Evolutionary conservation across 2,113 vertebrate genomes (phyloP).

Genomic region (Macaca mulatta): DNA sequence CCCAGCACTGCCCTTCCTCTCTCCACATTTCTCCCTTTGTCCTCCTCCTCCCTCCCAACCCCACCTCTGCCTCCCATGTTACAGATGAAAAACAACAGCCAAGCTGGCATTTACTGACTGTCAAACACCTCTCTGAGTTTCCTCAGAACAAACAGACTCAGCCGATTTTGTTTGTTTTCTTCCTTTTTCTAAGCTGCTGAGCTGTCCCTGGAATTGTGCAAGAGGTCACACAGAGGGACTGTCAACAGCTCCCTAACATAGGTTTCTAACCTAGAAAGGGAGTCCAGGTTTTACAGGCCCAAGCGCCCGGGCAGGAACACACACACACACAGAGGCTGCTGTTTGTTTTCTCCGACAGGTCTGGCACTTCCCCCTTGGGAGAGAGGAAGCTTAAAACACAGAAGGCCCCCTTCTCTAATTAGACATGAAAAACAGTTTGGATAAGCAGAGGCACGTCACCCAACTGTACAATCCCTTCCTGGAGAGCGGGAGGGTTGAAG

Average conservation of each 20-base stretch:
- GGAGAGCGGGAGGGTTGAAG: neutral
- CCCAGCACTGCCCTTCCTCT: neutral
- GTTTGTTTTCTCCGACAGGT: conserved; percentile 85
- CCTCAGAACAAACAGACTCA: conserved; percentile 80
- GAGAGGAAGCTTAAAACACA: conserved; percentile 72
- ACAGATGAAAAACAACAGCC: conserved; percentile 77
- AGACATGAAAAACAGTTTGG: conserved; percentile 81
- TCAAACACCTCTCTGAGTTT: conserved; percentile 76
- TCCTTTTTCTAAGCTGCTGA: conserved; percentile 77
- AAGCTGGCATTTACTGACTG: conserved; percentile 78
- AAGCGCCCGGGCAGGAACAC: conserved; percentile 78
- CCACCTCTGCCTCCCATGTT: conserved; percentile 41
- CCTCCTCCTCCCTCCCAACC: accelerated
- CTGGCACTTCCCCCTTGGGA: conserved; percentile 79
- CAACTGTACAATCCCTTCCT: neutral
- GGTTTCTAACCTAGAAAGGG: conserved; percentile 76
- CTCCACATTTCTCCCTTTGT: neutral
- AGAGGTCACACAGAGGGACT: conserved; percentile 81
- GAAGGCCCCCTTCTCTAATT: conserved; percentile 74
- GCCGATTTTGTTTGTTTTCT: conserved; percentile 54
- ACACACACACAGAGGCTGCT: conserved; percentile 74
- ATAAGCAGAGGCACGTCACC: conserved; percentile 77
- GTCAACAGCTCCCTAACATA: conserved; percentile 85
- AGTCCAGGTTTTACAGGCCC: conserved; percentile 80
- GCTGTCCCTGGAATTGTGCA: conserved; percentile 77